A percentile compares a stretch with the other conserved stretches of the same genome.
phyloP scores from a whole-genome alignment of 2,113 vertebrate species.

The Strigops habroptila region DNA sequence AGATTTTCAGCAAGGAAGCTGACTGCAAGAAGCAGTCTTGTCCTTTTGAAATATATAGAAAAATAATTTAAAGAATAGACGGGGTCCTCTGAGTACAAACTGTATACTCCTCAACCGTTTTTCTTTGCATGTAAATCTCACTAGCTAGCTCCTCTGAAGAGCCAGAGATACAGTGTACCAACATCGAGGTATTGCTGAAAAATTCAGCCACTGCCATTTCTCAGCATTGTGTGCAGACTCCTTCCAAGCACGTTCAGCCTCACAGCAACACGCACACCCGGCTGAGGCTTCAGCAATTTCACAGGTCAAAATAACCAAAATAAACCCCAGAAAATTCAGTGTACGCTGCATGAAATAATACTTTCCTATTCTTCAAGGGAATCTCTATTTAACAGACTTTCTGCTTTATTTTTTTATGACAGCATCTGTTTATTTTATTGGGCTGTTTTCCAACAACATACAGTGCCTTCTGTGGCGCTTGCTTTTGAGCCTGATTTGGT shows the following conservation, averaged over 20 bases:
- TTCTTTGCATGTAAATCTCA: neutral
- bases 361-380: neutral
- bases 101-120: neutral
- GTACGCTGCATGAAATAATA: neutral
- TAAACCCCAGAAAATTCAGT: neutral
- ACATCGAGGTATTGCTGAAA: neutral
- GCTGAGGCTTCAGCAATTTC: neutral
- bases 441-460: neutral
- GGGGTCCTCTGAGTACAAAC: neutral
- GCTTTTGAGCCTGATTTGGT: neutral
- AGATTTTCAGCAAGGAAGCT: neutral
- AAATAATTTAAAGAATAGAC: neutral
- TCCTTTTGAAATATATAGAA: neutral
- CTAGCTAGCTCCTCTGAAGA: neutral
- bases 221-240: fast-evolving
- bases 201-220: neutral
- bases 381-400: neutral
- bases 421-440: neutral
- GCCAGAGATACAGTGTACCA: neutral
- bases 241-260: neutral
- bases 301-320: neutral
- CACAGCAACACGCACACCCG: fast-evolving
- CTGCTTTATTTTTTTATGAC: neutral
- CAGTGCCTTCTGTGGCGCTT: fast-evolving
- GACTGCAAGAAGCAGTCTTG: neutral